These are phyloP conservation scores for Mustela nigripes DNA, from an alignment of 2,113 vertebrate species.

Conservation along the genomic window DNA sequence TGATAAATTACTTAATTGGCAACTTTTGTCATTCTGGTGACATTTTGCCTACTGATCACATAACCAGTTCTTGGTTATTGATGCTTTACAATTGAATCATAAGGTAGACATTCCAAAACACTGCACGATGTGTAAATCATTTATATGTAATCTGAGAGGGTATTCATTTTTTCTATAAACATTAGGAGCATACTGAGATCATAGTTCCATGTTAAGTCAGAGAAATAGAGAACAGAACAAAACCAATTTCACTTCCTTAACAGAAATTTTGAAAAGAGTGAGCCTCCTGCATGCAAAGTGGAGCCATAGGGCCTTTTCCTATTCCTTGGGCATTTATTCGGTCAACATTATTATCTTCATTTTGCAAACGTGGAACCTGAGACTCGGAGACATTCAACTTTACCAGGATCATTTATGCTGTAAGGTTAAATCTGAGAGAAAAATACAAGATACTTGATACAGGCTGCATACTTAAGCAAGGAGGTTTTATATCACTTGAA, in stretches of 20 bases:
- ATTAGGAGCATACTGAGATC: background rate
- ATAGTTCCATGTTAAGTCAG: background rate
- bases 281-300: background rate
- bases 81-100: background rate
- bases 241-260: conserved; percentile 48
- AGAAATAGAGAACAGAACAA: background rate
- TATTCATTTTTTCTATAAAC: background rate
- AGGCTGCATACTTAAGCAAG: background rate
- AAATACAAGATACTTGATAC: background rate
- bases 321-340: background rate
- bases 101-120: conserved; percentile 30
- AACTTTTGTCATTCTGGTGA: conserved; percentile 75
- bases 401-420: background rate
- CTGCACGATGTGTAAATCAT: conserved; percentile 1
- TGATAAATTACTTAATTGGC: conserved; percentile 74
- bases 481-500: background rate
- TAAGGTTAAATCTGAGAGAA: background rate
- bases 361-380: conserved; percentile 12
- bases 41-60: conserved; percentile 68
- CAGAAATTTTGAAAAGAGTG: background rate
- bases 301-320: background rate
- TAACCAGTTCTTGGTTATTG: conserved; percentile 26
- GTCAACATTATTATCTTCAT: background rate
- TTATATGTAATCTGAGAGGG: background rate
- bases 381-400: background rate